Conservation (phyloP, 2,888 invertebrate genomes). For the Hipparchia semele region DNA sequence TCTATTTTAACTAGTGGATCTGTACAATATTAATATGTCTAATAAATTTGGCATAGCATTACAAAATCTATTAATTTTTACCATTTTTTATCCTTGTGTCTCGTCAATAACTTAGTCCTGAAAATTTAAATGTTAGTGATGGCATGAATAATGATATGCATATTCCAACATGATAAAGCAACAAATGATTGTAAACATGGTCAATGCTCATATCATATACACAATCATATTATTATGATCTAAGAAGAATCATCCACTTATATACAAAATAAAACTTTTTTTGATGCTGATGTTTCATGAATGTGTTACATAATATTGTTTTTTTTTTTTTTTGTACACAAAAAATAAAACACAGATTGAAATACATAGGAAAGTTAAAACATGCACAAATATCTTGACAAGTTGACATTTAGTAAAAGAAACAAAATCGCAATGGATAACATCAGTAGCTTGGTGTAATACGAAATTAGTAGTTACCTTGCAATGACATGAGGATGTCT, state of each 20-base stretch:
- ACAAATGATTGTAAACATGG: conserved; percentile 21
- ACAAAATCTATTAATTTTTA: conserved; percentile 77
- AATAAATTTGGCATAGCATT: conserved; percentile 62
- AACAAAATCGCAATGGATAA: conserved; percentile 27
- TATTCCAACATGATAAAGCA: conserved; percentile 37
- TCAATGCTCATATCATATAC: conserved; percentile 33
- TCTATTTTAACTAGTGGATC: background rate
- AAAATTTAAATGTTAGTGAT: conserved; percentile 84
- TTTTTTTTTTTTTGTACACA: conserved; percentile 12
- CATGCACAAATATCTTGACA: conserved; percentile 27
- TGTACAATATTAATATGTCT: conserved; percentile 49
- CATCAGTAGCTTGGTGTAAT: background rate
- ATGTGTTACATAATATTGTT: conserved; percentile 14
- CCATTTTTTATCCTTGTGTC: conserved; percentile 93
- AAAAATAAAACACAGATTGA: conserved; percentile 27
- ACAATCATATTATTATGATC: conserved; percentile 4
- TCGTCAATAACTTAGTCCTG: conserved; percentile 94
- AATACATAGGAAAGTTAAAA: conserved; percentile 14
- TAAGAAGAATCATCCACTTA: background rate
- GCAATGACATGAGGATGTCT: conserved; percentile 83
- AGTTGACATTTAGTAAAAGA: conserved; percentile 25
- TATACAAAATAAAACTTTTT: background rate
- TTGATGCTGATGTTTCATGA: conserved; percentile 25
- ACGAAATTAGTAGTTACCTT: conserved; percentile 65
- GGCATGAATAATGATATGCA: conserved; percentile 66